Evolutionary conservation across 2,888 invertebrate species (phyloP).

Genomic region (Zygothrica quintamaculata): DNA sequence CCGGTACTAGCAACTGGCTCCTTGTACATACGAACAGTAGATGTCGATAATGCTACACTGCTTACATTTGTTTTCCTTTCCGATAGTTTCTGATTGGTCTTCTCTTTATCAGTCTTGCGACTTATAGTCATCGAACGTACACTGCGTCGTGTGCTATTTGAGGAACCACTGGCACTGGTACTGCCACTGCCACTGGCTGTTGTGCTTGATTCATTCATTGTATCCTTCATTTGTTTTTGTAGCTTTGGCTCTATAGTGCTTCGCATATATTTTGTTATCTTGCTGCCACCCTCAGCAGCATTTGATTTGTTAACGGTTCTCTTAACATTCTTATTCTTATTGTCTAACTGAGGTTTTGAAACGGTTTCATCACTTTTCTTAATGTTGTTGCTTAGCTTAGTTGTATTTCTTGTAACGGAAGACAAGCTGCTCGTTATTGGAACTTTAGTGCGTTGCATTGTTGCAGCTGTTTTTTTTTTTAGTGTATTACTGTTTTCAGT

Average conservation of each 20-base stretch:
- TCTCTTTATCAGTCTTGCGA: slow-evolving; percentile 78
- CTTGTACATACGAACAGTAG: slow-evolving; percentile 69
- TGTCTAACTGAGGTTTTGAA: slow-evolving; percentile 67
- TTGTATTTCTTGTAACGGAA: slow-evolving; percentile 62
- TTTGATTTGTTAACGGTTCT: slow-evolving; percentile 42
- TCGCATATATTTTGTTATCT: slow-evolving; percentile 27
- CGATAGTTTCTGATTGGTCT: slow-evolving; percentile 68
- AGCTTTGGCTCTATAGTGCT: slow-evolving; percentile 63
- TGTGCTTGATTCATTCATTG: slow-evolving; percentile 73
- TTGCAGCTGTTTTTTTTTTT: slow-evolving; percentile 53
- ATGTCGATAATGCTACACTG: slow-evolving; percentile 45
- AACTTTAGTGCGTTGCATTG: slow-evolving; percentile 69
- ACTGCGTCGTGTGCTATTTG: slow-evolving; percentile 72
- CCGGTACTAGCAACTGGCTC: slow-evolving; percentile 75
- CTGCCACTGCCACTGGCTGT: slow-evolving; percentile 71
- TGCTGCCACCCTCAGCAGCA: slow-evolving; percentile 42
- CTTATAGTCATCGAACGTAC: slow-evolving; percentile 64
- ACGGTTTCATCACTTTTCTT: slow-evolving; percentile 62
- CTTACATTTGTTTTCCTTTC: slow-evolving; percentile 62
- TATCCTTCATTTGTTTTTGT: slow-evolving; percentile 79
- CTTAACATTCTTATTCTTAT: slow-evolving; percentile 65
- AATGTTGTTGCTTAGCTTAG: slow-evolving; percentile 58
- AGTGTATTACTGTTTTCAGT: slow-evolving; percentile 60
- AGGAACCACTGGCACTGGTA: slow-evolving; percentile 78
- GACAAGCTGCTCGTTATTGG: slow-evolving; percentile 60